Evolutionary conservation across 2,113 vertebrate genomes (phyloP).

Genomic region (Perca fluviatilis): DNA sequence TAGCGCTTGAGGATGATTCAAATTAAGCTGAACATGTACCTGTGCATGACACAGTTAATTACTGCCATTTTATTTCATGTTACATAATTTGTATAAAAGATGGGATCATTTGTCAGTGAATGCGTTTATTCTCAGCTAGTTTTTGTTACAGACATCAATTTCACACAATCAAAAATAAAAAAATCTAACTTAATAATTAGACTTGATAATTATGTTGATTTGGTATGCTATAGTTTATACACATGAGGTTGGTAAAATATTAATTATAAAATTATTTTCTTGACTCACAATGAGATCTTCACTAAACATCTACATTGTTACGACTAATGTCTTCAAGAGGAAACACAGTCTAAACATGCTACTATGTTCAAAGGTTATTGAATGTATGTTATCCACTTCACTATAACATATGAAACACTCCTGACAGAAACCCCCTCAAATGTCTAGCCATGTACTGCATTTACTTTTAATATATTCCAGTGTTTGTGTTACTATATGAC

Average conservation of each 20-base stretch:
- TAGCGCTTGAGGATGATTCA: background rate
- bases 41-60: background rate
- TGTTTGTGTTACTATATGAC: background rate
- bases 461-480: background rate
- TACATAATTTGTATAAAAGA: background rate
- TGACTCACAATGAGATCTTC: background rate
- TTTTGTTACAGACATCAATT: background rate
- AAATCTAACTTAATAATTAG: background rate
- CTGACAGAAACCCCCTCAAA: background rate
- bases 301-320: background rate
- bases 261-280: background rate
- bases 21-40: background rate
- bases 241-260: background rate
- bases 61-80: background rate
- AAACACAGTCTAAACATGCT: background rate
- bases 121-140: background rate
- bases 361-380: background rate
- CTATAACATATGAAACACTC: background rate
- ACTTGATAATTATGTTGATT: background rate
- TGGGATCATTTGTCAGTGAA: background rate
- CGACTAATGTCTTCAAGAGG: background rate
- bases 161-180: background rate
- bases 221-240: background rate
- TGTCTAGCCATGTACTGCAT: background rate
- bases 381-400: slow-evolving; percentile 1